Percentiles rank a stretch among this genome's conserved stretches.
phyloP scores from a whole-genome alignment of 2,888 invertebrate species.

The Cephus rjabovi region DNA sequence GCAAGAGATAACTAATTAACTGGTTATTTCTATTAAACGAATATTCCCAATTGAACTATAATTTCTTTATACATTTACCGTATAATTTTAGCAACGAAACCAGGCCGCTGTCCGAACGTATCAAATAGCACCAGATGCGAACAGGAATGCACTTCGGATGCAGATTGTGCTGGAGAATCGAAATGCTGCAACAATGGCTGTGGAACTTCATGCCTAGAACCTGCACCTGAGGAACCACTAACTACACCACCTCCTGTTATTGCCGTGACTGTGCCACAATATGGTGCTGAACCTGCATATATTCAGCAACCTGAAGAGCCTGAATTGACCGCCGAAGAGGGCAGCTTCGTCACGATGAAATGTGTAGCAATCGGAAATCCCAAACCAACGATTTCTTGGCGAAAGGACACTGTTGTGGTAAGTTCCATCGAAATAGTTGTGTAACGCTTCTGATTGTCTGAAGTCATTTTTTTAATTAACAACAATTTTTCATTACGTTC shows the following conservation, averaged over 20 bases:
- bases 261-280: slow-evolving; percentile 34
- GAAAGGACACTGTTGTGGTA: slow-evolving; percentile 78
- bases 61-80: slow-evolving; percentile 15
- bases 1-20: not conserved
- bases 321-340: slow-evolving; percentile 76
- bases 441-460: not conserved
- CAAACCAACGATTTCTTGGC: slow-evolving; percentile 82
- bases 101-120: slow-evolving; percentile 75
- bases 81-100: slow-evolving; percentile 72
- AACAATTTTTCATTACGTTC: slow-evolving; percentile 1
- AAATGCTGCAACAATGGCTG: slow-evolving; percentile 90
- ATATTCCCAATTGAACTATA: not conserved
- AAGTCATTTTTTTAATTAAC: not conserved
- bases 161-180: slow-evolving; percentile 80
- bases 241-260: slow-evolving; percentile 52
- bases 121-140: slow-evolving; percentile 72
- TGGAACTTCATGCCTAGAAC: slow-evolving; percentile 77
- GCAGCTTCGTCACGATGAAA: slow-evolving; percentile 78
- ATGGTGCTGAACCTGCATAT: slow-evolving; percentile 49
- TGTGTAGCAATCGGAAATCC: slow-evolving; percentile 85
- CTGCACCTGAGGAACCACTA: slow-evolving; percentile 66
- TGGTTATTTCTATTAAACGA: not conserved
- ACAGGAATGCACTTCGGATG: slow-evolving; percentile 81
- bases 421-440: slow-evolving; percentile 41
- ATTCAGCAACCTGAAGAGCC: slow-evolving; percentile 69